Evolutionary conservation across 2,113 vertebrate genomes (phyloP).

Genomic region (Leiothrix lutea): DNA sequence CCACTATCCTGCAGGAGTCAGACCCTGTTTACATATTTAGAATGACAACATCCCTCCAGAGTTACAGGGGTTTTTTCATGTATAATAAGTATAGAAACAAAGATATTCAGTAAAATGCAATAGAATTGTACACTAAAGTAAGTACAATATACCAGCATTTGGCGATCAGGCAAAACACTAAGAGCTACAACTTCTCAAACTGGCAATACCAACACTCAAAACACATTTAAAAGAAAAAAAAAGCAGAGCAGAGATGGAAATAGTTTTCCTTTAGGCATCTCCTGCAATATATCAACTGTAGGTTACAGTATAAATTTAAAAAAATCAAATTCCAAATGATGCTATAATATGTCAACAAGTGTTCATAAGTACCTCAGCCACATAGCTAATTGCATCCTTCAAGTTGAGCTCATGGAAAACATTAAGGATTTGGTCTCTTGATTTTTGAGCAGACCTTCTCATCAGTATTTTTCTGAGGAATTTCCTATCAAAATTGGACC

Average conservation of each 20-base stretch:
- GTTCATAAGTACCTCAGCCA: slow-evolving; percentile 82
- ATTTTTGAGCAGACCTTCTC: slow-evolving; percentile 88
- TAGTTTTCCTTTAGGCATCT: neutral
- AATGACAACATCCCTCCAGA: neutral
- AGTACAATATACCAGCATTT: neutral
- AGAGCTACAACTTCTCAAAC: neutral
- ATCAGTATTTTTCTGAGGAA: slow-evolving; percentile 86
- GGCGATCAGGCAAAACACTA: neutral
- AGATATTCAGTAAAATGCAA: neutral
- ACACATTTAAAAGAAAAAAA: neutral
- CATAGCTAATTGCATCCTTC: slow-evolving; percentile 92
- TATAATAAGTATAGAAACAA: neutral
- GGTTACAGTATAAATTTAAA: neutral
- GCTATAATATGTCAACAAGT: neutral
- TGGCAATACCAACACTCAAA: neutral
- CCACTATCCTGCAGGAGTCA: neutral
- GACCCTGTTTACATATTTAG: neutral
- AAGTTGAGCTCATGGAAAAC: slow-evolving; percentile 95
- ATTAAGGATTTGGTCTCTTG: slow-evolving; percentile 84
- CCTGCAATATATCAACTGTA: neutral
- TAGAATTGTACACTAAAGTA: neutral
- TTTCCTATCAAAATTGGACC: slow-evolving; percentile 87
- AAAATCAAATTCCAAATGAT: neutral
- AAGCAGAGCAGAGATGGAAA: neutral
- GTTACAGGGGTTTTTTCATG: neutral